Base-by-base conservation (phyloP, 1,140 invertebrate species). In the Halictus rubicundus region DNA sequence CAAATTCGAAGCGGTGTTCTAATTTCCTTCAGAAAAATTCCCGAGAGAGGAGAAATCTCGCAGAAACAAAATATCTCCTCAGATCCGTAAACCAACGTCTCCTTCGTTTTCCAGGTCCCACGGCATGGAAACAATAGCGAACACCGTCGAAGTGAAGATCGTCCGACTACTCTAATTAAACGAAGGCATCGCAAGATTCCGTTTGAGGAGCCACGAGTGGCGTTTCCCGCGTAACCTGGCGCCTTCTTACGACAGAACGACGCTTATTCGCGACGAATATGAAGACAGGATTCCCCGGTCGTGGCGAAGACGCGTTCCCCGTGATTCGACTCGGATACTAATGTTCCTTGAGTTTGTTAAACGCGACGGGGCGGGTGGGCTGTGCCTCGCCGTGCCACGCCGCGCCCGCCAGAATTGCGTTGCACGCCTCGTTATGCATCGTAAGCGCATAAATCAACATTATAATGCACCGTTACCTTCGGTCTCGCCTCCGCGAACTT, bases 381-480 rank as follows among this genome's bases (percentile, higher is more conserved):
- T 2, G 42, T 2, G 42, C 27, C 54, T 52, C 23, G 42, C 49
- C 0, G 16, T 21, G 54, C 16, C 16, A 7, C 49, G 39, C 12
- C 6, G 42, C 49, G 63, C 63, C 39, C 63, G 25, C 25, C 42
- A 68, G 73, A 80, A 64, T 76, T 63, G 52, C 39, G 61, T 65
- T 79, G 57, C 37, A 69, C 65, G 73, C 65, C 78, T 80, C 64
- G 78, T 80, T 80, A 80, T 64, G 59, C 78, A 80, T 80, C 37
- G 59, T 80, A 80, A 80, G 46, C 78, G 59, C 21, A 80, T 76
- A 80, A 80, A 80, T 80, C 78, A 80, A 80, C 73, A 63, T 80
- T 80, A 80, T 76, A 68, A 76, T 76, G 65, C 78, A 54, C 32
- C 73, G 73, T 74, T 76, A 76, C 72, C 65, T 80, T 61, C 65